phyloP scores from a whole-genome alignment of 2,797 vertebrate species.

The Chiroxiphia lanceolata region DNA sequence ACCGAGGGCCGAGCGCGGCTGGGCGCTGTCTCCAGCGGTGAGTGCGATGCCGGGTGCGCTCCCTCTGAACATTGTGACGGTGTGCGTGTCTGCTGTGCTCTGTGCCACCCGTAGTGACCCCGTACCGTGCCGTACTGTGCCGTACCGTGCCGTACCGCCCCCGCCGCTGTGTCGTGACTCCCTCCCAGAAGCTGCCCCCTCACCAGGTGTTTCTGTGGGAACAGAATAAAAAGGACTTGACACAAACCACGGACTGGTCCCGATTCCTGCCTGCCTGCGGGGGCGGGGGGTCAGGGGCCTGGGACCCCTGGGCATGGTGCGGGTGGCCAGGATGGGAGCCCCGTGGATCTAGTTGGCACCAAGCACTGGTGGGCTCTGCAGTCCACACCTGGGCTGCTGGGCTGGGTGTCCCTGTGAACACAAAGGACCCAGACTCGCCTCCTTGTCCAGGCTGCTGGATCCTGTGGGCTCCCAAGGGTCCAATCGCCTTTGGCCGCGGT shows the following conservation, averaged over 20 bases:
- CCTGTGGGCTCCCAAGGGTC: not conserved
- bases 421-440: not conserved
- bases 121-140: conserved; percentile 60
- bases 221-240: conserved; percentile 90
- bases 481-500: not conserved
- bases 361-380: not conserved
- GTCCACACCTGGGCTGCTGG: not conserved
- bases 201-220: conserved; percentile 93
- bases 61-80: conserved; percentile 94
- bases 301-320: rapidly evolving
- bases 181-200: conserved; percentile 89
- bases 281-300: no score
- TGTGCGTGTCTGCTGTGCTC: conserved; percentile 96
- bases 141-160: conserved; percentile 57
- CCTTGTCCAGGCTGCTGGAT: not conserved
- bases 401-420: no score
- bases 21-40: conserved; percentile 85
- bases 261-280: not conserved
- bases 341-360: not conserved
- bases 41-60: conserved; percentile 85
- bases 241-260: conserved; percentile 67
- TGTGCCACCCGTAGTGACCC: conserved; percentile 95
- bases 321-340: no score
- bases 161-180: conserved; percentile 95
- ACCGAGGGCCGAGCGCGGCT: not conserved